Conservation (phyloP, 2,113 vertebrate genomes). For the Parotia lawesii region DNA sequence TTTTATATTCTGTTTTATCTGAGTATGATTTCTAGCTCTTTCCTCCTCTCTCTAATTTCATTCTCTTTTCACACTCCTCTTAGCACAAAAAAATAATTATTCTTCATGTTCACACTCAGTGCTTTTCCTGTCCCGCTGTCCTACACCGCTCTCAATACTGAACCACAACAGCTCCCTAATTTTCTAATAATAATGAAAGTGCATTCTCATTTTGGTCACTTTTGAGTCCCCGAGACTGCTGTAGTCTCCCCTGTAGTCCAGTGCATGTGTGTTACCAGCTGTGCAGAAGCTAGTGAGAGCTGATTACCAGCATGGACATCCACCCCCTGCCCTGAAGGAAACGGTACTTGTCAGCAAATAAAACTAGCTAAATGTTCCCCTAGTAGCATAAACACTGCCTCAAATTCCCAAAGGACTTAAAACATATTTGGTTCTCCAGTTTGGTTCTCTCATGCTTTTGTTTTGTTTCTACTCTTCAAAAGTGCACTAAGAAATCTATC, state of each 20-base stretch:
- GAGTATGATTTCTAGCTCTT: neutral
- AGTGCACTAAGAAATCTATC: neutral
- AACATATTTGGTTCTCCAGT: neutral
- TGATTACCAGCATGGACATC: neutral
- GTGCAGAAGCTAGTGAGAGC: neutral
- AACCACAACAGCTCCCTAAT: neutral
- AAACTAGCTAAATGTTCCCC: neutral
- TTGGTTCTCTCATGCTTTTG: neutral
- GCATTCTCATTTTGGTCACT: neutral
- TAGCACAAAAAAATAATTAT: neutral
- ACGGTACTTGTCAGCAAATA: neutral
- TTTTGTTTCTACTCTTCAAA: neutral
- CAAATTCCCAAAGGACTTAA: neutral
- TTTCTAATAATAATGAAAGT: neutral
- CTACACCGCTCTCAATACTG: neutral
- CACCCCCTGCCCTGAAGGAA: neutral
- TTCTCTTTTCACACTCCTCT: neutral
- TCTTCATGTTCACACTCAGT: neutral
- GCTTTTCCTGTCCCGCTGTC: neutral
- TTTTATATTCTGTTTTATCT: constrained; percentile 8
- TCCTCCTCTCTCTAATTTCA: neutral
- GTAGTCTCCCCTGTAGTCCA: neutral
- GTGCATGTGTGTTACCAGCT: neutral
- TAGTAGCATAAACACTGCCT: neutral
- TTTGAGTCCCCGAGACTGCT: neutral